Evolutionary conservation across 2,797 vertebrate genomes (phyloP).

Genomic region (Neosalanx taihuensis): DNA sequence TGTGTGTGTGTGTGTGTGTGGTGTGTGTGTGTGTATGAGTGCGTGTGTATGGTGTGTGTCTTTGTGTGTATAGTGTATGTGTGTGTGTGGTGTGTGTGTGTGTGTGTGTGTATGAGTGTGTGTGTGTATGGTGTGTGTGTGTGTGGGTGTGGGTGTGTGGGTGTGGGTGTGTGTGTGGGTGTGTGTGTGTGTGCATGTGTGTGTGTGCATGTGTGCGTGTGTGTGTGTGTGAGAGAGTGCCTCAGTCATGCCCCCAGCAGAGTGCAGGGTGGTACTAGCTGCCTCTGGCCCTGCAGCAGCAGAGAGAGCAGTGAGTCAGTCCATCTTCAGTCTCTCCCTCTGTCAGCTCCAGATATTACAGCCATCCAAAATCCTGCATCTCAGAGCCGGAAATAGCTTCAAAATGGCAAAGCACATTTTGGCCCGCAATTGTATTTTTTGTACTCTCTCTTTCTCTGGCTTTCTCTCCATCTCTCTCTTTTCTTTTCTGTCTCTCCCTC

Average conservation of each 20-base stretch:
- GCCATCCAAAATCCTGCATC: conserved; percentile 47
- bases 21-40: too few species aligned
- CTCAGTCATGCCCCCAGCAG: conserved; percentile 45
- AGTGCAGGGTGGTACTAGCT: conserved; percentile 38
- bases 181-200: too few species aligned
- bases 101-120: too few species aligned
- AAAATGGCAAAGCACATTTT: conserved; percentile 45
- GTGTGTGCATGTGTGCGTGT: conserved; percentile 6
- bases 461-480: background rate
- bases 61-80: too few species aligned
- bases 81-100: conserved; percentile 2
- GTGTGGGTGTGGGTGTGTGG: too few species aligned
- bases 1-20: too few species aligned
- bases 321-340: conserved; percentile 38
- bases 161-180: background rate
- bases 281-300: conserved; percentile 50
- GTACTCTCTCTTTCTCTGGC: conserved; percentile 37
- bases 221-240: conserved; percentile 1
- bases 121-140: too few species aligned
- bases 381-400: conserved; percentile 33
- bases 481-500: conserved; percentile 32
- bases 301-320: conserved; percentile 31
- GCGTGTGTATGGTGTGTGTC: background rate
- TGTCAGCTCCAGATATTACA: conserved; percentile 49
- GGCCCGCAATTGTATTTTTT: conserved; percentile 24